Percentiles rank a stretch among this genome's conserved stretches.
Evolutionary conservation across 2,888 invertebrate species (phyloP).

Genomic region (Meiosimyza decipiens): DNA sequence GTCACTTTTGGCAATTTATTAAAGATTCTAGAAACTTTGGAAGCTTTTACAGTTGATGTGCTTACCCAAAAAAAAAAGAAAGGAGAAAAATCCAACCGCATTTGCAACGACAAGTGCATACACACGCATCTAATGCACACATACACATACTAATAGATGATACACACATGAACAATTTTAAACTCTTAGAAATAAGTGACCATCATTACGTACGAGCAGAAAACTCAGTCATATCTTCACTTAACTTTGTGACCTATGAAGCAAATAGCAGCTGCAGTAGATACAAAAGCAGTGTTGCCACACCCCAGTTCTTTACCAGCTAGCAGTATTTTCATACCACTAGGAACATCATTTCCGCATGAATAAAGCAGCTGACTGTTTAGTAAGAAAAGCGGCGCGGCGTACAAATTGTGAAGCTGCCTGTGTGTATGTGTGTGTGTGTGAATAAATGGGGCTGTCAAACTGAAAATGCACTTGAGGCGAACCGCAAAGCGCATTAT

Average conservation of each 20-base stretch:
- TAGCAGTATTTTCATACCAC: too few relatives aligned
- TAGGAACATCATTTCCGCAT: too few relatives aligned
- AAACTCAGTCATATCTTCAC: slow-evolving; percentile 14
- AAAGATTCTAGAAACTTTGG: too few relatives aligned
- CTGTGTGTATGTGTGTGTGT: background rate
- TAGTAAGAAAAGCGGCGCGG: slow-evolving; percentile 3
- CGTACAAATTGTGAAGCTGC: background rate
- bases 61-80: too few relatives aligned
- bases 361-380: background rate
- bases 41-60: too few relatives aligned
- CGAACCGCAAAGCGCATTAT: slow-evolving; percentile 31
- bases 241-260: slow-evolving; percentile 32
- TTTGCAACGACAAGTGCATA: slow-evolving; percentile 11
- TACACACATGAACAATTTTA: background rate
- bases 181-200: slow-evolving; percentile 26
- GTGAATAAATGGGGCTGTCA: background rate
- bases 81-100: background rate
- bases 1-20: too few relatives aligned
- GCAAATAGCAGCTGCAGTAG: background rate
- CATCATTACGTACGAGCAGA: slow-evolving; percentile 9
- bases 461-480: slow-evolving; percentile 26
- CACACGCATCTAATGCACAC: background rate
- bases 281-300: background rate
- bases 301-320: background rate
- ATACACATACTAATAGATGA: background rate